Evolutionary conservation across 2,797 vertebrate species (phyloP), one percentile per base, ranked within the genome.

Genomic region (Moxostoma hubbsi): DNA sequence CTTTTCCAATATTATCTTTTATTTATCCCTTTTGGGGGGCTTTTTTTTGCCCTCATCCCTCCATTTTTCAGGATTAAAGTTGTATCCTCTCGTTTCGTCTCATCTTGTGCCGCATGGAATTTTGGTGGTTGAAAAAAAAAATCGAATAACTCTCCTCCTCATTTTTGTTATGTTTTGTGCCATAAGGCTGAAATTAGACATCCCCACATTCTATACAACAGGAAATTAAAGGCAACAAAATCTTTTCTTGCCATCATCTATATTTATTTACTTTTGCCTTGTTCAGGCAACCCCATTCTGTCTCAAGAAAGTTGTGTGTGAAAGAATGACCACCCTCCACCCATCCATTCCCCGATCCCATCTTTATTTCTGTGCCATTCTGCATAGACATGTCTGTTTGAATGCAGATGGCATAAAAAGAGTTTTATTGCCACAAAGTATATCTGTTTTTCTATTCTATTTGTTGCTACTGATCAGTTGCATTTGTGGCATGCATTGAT

Each of bases 71-170:
- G 93, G 93, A 93, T 89, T 65, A 92, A 90, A 90, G 86, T 86
- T 86, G 86, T 62, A 88, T 90, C 91, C 91, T 91, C 88, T 86
- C 87, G 88, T 92, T 93, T 89, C 70, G 93, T 94, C 93, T 96
- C 96, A 98, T 97, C 95, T 96, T 96, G 96, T 96, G 94, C 96
- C 96, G 96, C 97, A 98, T 99, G 97, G 96, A 94, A 95, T 96
- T 98, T 98, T 97, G 96, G 96, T 98, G 94, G 93, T 96, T 95
- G 91, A 80, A 91, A 93, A 92, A 85, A 24, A 85, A 75, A 77
- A 58, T 58, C 49, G 0, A 45, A 70, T 74, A 91, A 70, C 83
- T 87, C 68, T 86, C 82, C 62, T 89, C 92, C 90, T 91, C 69
- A 80, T 75, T 81, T 74, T 87, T 83, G 43, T 80, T 76, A 71